Conservation (phyloP, 2,797 vertebrate genomes). For the Molothrus ater region DNA sequence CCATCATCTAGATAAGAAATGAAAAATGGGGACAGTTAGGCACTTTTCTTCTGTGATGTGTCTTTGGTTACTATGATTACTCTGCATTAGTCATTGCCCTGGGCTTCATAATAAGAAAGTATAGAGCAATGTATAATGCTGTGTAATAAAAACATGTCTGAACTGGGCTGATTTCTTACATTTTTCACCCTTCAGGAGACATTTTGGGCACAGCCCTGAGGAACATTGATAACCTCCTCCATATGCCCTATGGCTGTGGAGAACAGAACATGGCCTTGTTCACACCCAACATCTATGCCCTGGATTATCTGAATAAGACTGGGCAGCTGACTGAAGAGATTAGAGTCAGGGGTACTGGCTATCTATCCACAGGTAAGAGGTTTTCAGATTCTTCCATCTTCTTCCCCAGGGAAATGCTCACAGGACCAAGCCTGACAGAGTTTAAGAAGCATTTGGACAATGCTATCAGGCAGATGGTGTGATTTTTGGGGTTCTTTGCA, state of each 20-base stretch:
- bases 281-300: constrained; percentile 84
- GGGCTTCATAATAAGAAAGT: background rate
- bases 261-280: constrained; percentile 89
- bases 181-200: constrained; percentile 80
- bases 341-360: constrained; percentile 68
- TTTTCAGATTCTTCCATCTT: background rate
- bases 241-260: constrained; percentile 87
- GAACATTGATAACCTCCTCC: constrained; percentile 85
- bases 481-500: background rate
- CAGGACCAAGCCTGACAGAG: background rate
- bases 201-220: constrained; percentile 84
- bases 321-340: constrained; percentile 81
- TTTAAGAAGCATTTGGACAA: background rate
- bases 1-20: background rate
- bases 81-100: background rate
- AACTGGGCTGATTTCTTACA: background rate
- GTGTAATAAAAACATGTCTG: background rate
- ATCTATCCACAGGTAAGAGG: constrained; percentile 82
- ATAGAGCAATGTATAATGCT: background rate
- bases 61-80: background rate
- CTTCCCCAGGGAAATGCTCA: background rate
- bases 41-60: background rate
- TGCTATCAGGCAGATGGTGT: background rate
- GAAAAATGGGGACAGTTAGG: background rate
- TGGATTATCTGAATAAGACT: constrained; percentile 86